phyloP scores from a whole-genome alignment of 2,888 invertebrate genomes.

The Eristalis pertinax region DNA sequence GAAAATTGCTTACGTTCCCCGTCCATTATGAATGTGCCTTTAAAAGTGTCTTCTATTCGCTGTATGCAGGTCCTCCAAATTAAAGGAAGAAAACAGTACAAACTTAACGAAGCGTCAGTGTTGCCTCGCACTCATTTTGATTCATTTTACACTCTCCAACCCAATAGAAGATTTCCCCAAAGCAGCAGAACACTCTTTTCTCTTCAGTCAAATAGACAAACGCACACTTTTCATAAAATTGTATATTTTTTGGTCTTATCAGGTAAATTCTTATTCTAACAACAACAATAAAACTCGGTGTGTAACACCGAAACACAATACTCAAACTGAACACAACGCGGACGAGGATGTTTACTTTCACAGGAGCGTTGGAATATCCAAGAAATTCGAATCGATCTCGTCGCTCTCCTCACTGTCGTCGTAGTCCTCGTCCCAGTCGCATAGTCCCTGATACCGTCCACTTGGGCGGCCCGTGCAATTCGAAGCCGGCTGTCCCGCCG shows the following conservation, averaged over 20 bases:
- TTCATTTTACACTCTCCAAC: too few relatives aligned
- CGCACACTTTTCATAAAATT: background rate
- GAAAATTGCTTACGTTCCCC: too few relatives aligned
- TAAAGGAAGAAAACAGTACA: too few relatives aligned
- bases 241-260: background rate
- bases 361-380: slow-evolving; percentile 73
- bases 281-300: background rate
- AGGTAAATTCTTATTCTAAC: background rate
- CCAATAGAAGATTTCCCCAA: too few relatives aligned
- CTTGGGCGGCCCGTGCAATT: slow-evolving; percentile 76
- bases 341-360: background rate
- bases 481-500: slow-evolving; percentile 76
- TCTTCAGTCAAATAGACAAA: background rate
- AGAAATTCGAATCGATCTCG: slow-evolving; percentile 73
- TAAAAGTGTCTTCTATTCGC: too few relatives aligned
- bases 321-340: background rate
- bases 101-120: too few relatives aligned
- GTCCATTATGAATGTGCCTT: too few relatives aligned
- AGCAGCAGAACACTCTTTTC: background rate
- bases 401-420: slow-evolving; percentile 75
- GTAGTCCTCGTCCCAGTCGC: slow-evolving; percentile 77
- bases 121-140: too few relatives aligned
- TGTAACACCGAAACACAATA: background rate
- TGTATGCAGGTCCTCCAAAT: too few relatives aligned
- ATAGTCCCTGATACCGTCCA: slow-evolving; percentile 76